These are phyloP conservation scores for Dipodomys stephensi DNA, from an alignment of 2,113 vertebrate species.

Conservation along the genomic window DNA sequence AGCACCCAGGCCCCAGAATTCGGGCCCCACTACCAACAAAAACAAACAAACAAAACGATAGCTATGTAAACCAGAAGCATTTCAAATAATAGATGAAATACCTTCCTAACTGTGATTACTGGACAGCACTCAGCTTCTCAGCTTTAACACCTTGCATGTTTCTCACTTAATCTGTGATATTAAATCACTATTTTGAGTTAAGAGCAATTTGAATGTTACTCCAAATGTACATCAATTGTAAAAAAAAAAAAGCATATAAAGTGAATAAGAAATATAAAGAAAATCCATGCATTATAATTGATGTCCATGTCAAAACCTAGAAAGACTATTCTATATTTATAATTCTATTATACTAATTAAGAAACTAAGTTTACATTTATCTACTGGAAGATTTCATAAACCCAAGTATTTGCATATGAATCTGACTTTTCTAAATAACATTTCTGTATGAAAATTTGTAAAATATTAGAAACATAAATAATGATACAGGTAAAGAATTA, in stretches of 20 bases:
- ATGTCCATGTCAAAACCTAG: neutral
- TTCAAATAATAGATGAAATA: neutral
- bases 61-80: neutral
- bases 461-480: neutral
- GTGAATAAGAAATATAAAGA: no score
- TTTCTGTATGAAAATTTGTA: neutral
- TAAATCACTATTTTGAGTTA: neutral
- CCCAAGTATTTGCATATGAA: neutral
- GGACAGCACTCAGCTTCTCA: neutral
- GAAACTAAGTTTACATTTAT: neutral
- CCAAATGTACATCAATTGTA: neutral
- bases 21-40: neutral
- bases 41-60: neutral
- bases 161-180: neutral
- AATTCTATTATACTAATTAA: neutral
- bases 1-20: no score
- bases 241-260: no score
- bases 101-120: neutral
- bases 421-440: neutral
- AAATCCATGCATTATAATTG: neutral
- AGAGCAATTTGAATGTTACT: neutral
- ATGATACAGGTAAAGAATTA: neutral
- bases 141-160: neutral
- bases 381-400: neutral
- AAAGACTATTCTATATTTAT: neutral